phyloP scores from a whole-genome alignment of 2,113 vertebrate genomes.

The Esox niger region DNA sequence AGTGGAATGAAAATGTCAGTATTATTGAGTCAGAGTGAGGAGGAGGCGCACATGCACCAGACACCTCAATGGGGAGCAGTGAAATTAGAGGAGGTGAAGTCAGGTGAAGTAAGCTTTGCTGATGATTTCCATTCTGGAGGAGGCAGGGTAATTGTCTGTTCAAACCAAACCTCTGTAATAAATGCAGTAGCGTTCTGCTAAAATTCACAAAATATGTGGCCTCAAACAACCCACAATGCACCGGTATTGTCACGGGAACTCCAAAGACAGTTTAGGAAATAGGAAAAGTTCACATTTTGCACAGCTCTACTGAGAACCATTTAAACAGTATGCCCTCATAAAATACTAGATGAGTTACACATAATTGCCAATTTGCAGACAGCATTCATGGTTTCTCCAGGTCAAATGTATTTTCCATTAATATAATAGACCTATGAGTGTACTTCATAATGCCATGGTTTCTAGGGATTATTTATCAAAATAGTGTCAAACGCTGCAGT shows the following conservation, averaged over 20 bases:
- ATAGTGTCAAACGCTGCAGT: not conserved
- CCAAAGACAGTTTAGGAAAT: no score
- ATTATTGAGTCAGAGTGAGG: not conserved
- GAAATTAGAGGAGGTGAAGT: slow-evolving; percentile 12
- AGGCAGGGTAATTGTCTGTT: no score
- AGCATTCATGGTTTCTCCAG: not conserved
- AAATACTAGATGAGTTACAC: slow-evolving; percentile 28
- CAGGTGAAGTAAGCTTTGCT: slow-evolving; percentile 2
- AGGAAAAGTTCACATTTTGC: slow-evolving; percentile 19
- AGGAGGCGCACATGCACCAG: not conserved
- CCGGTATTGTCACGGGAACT: no score
- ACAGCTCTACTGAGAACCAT: slow-evolving; percentile 5
- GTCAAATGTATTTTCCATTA: not conserved
- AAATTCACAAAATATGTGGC: no score
- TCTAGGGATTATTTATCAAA: not conserved
- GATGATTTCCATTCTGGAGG: slow-evolving; percentile 17
- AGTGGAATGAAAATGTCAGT: not conserved
- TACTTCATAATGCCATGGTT: not conserved
- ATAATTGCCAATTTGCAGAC: slow-evolving; percentile 30
- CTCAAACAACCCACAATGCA: no score
- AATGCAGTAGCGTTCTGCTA: no score
- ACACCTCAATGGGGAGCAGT: not conserved
- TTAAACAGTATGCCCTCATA: slow-evolving; percentile 35
- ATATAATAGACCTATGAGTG: not conserved
- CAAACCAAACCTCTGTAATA: no score